phyloP scores from a whole-genome alignment of 2,797 vertebrate species.

The Pangasius djambal region DNA sequence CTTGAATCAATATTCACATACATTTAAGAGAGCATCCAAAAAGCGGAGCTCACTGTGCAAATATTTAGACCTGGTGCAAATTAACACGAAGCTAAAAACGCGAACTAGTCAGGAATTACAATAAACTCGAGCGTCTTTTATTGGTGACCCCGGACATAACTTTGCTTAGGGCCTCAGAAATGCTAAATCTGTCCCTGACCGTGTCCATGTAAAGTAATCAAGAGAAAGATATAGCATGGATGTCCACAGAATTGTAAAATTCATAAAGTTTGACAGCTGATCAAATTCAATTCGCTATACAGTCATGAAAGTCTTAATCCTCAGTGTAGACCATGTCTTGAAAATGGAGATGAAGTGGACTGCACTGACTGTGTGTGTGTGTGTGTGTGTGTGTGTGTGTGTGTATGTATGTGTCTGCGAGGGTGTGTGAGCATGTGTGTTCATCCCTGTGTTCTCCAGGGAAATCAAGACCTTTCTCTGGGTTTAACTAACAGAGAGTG shows the following conservation, averaged over 20 bases:
- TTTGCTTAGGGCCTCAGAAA: not conserved
- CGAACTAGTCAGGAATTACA: not conserved
- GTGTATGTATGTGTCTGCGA: not conserved
- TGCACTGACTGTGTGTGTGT: conserved; percentile 10
- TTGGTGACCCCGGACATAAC: no score
- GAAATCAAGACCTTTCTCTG: conserved; percentile 71
- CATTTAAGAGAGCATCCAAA: not conserved
- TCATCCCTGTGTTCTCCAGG: conserved; percentile 59
- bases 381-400: no score
- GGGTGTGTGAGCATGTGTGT: conserved; percentile 17
- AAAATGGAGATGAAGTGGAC: conserved; percentile 31
- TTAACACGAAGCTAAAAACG: not conserved
- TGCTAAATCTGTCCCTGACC: not conserved
- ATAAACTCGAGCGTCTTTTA: not conserved
- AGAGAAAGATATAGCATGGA: not conserved
- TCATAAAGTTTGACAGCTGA: conserved; percentile 12
- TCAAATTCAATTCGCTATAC: conserved; percentile 9
- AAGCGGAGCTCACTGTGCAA: not conserved
- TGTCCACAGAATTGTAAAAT: not conserved
- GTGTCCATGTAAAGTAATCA: not conserved
- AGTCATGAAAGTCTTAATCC: conserved; percentile 12
- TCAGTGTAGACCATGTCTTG: conserved; percentile 10
- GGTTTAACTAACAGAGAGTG: conserved; percentile 61
- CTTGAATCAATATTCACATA: not conserved
- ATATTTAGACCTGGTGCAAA: not conserved